Evolutionary conservation across 2,113 vertebrate genomes (phyloP).

Genomic region (Otocyon megalotis): DNA sequence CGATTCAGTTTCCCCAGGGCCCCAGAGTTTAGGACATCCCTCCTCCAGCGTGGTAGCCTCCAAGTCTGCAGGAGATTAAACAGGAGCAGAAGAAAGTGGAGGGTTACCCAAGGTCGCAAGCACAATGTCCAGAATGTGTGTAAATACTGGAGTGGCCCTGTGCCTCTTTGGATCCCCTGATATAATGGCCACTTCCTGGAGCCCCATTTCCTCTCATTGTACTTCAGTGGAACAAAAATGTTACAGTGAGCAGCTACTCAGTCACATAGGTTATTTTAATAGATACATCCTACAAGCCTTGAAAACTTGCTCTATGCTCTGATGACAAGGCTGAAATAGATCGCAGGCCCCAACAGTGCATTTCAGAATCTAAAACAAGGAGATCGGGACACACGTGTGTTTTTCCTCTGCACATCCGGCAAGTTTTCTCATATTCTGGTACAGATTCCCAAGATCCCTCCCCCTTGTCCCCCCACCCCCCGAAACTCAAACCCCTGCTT

Average conservation of each 20-base stretch:
- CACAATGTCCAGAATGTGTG: constrained; percentile 54
- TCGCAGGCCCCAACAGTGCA: constrained; percentile 19
- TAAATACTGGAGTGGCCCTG: constrained; percentile 59
- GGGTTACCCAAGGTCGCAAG: constrained; percentile 63
- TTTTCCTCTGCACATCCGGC: neutral
- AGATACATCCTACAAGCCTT: constrained; percentile 74
- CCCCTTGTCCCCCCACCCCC: too few species aligned
- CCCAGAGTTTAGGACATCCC: neutral
- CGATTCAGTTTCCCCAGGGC: neutral
- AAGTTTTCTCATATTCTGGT: constrained; percentile 17
- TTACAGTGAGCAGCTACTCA: constrained; percentile 59
- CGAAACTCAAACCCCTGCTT: neutral
- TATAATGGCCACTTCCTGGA: constrained; percentile 59
- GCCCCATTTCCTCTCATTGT: constrained; percentile 76
- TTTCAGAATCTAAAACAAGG: constrained; percentile 41
- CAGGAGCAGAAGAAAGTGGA: constrained; percentile 25
- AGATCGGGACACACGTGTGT: neutral
- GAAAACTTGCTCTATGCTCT: constrained; percentile 66
- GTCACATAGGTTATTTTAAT: constrained; percentile 73
- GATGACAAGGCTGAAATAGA: constrained; percentile 75
- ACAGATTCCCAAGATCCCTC: neutral
- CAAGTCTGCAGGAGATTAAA: constrained; percentile 34
- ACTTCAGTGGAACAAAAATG: constrained; percentile 77
- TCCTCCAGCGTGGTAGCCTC: neutral
- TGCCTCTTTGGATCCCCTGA: constrained; percentile 56